phyloP scores from a whole-genome alignment of 2,888 invertebrate genomes.

The Melanostoma scalare region DNA sequence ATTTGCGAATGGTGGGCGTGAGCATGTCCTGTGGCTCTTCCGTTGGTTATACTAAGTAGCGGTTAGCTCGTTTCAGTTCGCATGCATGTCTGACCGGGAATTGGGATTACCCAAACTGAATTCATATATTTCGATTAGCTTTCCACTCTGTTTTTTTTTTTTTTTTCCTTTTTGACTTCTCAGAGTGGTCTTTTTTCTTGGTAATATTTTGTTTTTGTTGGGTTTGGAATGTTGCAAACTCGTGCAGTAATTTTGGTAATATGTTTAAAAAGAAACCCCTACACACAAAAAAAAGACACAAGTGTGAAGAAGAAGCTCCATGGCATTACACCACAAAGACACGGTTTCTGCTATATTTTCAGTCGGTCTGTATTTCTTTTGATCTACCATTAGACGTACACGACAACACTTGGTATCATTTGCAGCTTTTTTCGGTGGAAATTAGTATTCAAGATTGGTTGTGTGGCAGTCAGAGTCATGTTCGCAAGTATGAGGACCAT shows the following conservation, averaged over 20 bases:
- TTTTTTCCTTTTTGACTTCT: neutral
- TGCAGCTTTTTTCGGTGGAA: slow-evolving; percentile 54
- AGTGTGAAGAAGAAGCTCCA: slow-evolving; percentile 12
- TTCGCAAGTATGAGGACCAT: slow-evolving; percentile 46
- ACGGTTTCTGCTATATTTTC: slow-evolving; percentile 50
- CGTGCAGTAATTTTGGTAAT: slow-evolving; percentile 60
- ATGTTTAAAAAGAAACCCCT: neutral
- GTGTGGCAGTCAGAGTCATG: slow-evolving; percentile 62
- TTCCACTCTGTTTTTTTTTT: slow-evolving; percentile 57
- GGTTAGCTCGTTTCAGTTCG: slow-evolving; percentile 49
- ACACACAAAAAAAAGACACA: neutral
- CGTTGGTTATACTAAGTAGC: slow-evolving; percentile 21
- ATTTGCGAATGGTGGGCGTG: slow-evolving; percentile 34
- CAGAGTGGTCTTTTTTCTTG: slow-evolving; percentile 10
- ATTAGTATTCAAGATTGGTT: slow-evolving; percentile 71
- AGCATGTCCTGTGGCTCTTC: slow-evolving; percentile 4
- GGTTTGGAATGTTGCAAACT: slow-evolving; percentile 31
- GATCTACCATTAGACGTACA: slow-evolving; percentile 48
- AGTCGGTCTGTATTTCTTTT: slow-evolving; percentile 38
- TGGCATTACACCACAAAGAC: slow-evolving; percentile 11
- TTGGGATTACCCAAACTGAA: slow-evolving; percentile 59
- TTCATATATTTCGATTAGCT: slow-evolving; percentile 71
- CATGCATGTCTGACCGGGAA: slow-evolving; percentile 34
- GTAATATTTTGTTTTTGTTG: slow-evolving; percentile 1
- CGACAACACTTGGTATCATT: slow-evolving; percentile 62